Conservation (phyloP, 2,113 vertebrate genomes). For the Sciurus niger region DNA sequence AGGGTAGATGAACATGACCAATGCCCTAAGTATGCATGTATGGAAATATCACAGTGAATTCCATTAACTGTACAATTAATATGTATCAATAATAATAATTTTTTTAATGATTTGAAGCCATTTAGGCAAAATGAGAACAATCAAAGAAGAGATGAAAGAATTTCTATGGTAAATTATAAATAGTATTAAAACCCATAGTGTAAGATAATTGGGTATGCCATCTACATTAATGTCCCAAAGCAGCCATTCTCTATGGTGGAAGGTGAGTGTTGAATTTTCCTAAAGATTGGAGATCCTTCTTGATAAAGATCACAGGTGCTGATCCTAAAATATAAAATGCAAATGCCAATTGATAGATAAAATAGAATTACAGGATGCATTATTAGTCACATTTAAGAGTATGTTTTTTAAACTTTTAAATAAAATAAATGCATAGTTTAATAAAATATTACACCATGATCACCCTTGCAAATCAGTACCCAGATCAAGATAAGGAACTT, state of each 20-base stretch:
- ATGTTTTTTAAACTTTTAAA: not conserved
- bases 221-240: not conserved
- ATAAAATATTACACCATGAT: not conserved
- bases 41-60: too few relatives aligned
- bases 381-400: not conserved
- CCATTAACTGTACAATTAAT: too few relatives aligned
- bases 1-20: too few relatives aligned
- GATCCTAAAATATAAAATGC: not conserved
- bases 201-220: not conserved
- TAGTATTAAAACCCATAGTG: not conserved
- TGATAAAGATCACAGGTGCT: not conserved
- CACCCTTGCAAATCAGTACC: not conserved
- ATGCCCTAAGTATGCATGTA: too few relatives aligned
- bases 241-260: not conserved
- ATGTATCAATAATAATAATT: not conserved
- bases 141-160: conserved; percentile 27
- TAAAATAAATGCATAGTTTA: not conserved
- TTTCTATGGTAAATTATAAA: not conserved
- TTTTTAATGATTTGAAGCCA: not conserved
- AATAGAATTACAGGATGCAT: not conserved
- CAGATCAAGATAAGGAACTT: not conserved
- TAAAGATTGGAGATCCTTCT: not conserved
- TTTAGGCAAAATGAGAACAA: not conserved
- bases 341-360: not conserved
- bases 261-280: not conserved